phyloP scores from a whole-genome alignment of 2,888 invertebrate genomes.

The Linyphia triangularis region DNA sequence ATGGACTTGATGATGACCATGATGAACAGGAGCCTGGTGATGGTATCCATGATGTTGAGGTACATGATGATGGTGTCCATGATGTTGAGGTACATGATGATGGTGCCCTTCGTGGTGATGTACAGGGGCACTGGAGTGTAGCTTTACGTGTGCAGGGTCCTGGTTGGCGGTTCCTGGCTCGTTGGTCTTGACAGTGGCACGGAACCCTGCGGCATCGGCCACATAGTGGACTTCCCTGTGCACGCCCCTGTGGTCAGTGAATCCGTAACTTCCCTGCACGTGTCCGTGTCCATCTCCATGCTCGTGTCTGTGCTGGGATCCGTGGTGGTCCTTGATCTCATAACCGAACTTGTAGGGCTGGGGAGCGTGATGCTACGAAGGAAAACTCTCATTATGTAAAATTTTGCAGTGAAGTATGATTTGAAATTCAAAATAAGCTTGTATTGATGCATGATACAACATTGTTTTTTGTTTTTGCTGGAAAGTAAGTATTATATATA shows the following conservation, averaged over 20 bases:
- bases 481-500: not conserved
- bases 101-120: constrained; percentile 2
- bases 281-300: constrained; percentile 53
- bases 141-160: constrained; percentile 42
- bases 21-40: not conserved
- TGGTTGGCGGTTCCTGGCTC: constrained; percentile 58
- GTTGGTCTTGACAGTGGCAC: constrained; percentile 33
- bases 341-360: constrained; percentile 65
- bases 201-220: constrained; percentile 48
- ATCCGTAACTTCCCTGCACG: constrained; percentile 61
- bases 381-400: not conserved
- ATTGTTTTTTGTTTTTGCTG: too few species aligned
- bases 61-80: constrained; percentile 28
- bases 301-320: constrained; percentile 50
- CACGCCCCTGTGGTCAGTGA: constrained; percentile 61
- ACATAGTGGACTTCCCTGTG: constrained; percentile 59
- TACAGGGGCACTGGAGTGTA: constrained; percentile 37
- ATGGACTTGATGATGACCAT: not conserved
- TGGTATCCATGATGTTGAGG: not conserved
- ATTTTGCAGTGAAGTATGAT: too few species aligned
- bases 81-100: constrained; percentile 10
- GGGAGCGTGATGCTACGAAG: constrained; percentile 22
- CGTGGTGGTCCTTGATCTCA: constrained; percentile 52
- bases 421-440: too few species aligned
- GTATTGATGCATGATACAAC: not conserved